Percentiles rank a stretch among this genome's conserved stretches.
Evolutionary conservation across 2,888 invertebrate genomes (phyloP).

Genomic region (Idaea straminata): DNA sequence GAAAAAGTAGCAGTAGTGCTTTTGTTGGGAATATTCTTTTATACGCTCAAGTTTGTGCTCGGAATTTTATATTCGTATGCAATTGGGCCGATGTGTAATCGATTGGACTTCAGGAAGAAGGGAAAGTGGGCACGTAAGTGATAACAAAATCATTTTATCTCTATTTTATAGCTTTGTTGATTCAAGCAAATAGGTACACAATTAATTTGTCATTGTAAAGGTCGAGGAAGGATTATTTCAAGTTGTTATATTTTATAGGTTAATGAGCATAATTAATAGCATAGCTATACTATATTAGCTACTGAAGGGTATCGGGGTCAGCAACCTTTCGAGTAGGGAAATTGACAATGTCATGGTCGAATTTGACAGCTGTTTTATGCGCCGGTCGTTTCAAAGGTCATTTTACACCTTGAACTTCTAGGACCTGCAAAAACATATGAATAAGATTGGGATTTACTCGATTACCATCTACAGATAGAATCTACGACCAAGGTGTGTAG

Average conservation of each 20-base stretch:
- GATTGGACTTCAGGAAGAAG: slow-evolving; percentile 83
- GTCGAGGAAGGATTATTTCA: neutral
- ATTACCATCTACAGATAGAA: no score
- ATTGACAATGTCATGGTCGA: neutral
- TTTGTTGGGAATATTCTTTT: slow-evolving; percentile 51
- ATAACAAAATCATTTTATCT: slow-evolving; percentile 11
- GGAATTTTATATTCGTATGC: slow-evolving; percentile 59
- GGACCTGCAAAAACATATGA: no score
- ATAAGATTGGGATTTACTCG: no score
- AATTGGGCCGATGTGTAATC: slow-evolving; percentile 78
- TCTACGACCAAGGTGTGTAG: no score
- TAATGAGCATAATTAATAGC: no score
- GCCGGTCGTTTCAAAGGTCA: neutral
- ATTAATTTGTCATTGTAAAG: neutral
- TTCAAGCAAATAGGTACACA: neutral
- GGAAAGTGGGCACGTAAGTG: slow-evolving; percentile 91
- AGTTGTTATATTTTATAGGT: neutral
- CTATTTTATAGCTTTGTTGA: neutral
- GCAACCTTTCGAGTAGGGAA: neutral
- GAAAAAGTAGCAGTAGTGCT: slow-evolving; percentile 74
- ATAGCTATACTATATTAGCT: no score
- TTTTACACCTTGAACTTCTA: neutral
- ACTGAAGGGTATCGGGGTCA: neutral
- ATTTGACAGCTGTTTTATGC: neutral
- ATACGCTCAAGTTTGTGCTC: slow-evolving; percentile 43